Base-by-base conservation (phyloP, 2,113 vertebrate species). In the Phrynocephalus versicolor region DNA sequence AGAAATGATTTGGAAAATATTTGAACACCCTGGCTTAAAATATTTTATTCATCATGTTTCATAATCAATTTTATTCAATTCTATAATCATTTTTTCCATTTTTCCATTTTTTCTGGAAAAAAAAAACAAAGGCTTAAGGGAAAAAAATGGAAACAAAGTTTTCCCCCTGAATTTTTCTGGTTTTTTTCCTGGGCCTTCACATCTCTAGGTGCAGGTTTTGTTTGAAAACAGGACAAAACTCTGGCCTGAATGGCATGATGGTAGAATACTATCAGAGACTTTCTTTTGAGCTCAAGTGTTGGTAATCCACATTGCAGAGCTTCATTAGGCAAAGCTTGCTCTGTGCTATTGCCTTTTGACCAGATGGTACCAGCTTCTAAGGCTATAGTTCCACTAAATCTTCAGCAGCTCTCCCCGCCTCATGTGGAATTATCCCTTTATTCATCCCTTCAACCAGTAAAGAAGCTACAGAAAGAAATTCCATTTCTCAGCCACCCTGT, bases 341-440 rank as follows among this genome's bases (percentile, higher is more conserved):
- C 30, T 74, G 62, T 35, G 16, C 25, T 37, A 41, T 23, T 84
- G 62, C 33, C n/a, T 77, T 84, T 69, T 69, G 10, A 78, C 62
- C 83, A 84, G 62, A 77, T 77, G 62, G 64, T 85, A 25, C 75
- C 45, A 70, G 33, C 33, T 77, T 70, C 25, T 39, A 25, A 78
- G 35, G 9, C 12, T n/a, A 64, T 30, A 51, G 18, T 75, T 72
- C 30, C 30, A 19, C 14, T 57, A 33, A 70, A 82, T 71, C n/a
- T 82, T 23, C 64, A 45, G 45, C 23, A 51, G 79, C 30, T 71
- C 70, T 64, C 21, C 8, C 27, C 57, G 9, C 51, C 23, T 3
- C 6, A 41, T 15, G n/a, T 33, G 78, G 64, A 57, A 9, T 15
- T 58, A 3, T 58, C 78, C 60, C 67, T 18, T 58, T n/a, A 78